Evolutionary conservation across 2,888 invertebrate species (phyloP).

Genomic region (Leptinotarsa tumamoca): DNA sequence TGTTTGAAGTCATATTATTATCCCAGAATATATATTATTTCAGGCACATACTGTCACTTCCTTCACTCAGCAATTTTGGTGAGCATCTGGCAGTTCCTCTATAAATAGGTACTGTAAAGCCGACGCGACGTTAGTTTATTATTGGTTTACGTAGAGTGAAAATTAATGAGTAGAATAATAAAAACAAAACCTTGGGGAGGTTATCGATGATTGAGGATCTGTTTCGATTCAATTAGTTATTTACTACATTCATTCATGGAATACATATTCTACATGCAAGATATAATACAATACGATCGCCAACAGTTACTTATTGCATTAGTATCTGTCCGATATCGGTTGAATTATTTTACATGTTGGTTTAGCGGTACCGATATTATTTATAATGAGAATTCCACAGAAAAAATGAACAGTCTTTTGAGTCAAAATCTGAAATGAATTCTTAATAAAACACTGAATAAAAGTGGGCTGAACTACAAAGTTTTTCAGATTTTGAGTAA

Average conservation of each 20-base stretch:
- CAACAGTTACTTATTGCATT: too few relatives aligned
- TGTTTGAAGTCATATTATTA: neutral
- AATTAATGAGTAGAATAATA: constrained; percentile 10
- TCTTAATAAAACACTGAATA: too few relatives aligned
- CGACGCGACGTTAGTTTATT: neutral
- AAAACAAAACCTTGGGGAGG: constrained; percentile 7
- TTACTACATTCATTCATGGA: neutral
- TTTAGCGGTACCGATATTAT: too few relatives aligned
- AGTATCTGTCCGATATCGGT: too few relatives aligned
- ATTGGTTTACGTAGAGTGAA: constrained; percentile 5
- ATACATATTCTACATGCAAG: neutral
- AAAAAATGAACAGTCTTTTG: too few relatives aligned
- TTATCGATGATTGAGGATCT: constrained; percentile 1
- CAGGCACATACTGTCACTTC: constrained; percentile 10
- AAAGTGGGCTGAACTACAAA: too few relatives aligned
- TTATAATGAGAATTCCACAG: too few relatives aligned
- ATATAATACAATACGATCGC: too few relatives aligned
- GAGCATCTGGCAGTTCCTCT: constrained; percentile 12
- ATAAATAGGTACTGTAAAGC: constrained; percentile 3
- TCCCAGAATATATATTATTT: constrained; percentile 9
- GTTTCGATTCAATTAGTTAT: neutral
- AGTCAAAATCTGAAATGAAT: too few relatives aligned
- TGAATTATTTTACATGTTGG: too few relatives aligned
- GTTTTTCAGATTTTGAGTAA: too few relatives aligned
- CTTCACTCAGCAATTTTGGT: constrained; percentile 1